These are phyloP conservation scores for Synchiropus splendidus DNA, from an alignment of 2,113 vertebrate genomes.

Conservation along the genomic window DNA sequence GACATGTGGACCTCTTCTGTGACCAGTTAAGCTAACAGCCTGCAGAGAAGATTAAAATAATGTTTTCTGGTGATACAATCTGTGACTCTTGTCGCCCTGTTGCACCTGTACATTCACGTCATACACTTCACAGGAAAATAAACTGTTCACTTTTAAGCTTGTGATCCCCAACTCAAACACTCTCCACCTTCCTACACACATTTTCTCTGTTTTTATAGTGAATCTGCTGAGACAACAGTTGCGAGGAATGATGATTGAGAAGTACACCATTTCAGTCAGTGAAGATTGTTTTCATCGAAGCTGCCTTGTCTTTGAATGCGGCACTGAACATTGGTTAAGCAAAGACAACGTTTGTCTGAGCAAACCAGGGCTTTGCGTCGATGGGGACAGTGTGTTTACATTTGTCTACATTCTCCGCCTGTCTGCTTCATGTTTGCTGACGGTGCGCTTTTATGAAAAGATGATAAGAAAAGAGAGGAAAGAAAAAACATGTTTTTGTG, in stretches of 20 bases:
- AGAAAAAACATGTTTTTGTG: constrained; percentile 3
- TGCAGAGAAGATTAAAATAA: too few relatives aligned
- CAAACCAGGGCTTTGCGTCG: constrained; percentile 2
- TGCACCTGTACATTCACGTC: too few relatives aligned
- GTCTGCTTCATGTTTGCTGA: constrained; percentile 12
- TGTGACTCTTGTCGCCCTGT: too few relatives aligned
- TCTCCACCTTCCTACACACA: too few relatives aligned
- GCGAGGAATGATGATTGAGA: constrained; percentile 7
- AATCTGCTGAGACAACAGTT: too few relatives aligned
- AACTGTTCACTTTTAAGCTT: too few relatives aligned
- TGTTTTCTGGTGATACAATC: too few relatives aligned
- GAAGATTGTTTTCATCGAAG: constrained; percentile 2
- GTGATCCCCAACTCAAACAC: too few relatives aligned
- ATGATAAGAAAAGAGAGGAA: constrained; percentile 16
- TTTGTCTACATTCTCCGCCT: constrained; percentile 4
- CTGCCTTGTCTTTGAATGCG: constrained; percentile 19
- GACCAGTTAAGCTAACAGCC: too few relatives aligned
- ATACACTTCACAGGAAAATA: too few relatives aligned
- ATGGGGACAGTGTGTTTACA: constrained; percentile 10
- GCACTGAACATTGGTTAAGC: constrained; percentile 6
- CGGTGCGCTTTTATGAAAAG: constrained; percentile 5
- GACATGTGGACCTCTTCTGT: too few relatives aligned
- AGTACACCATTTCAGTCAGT: constrained; percentile 16
- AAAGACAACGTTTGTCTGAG: constrained; percentile 16
- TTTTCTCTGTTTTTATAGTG: too few relatives aligned